Evolutionary conservation across 2,113 vertebrate genomes (phyloP).

Genomic region (Plectropomus leopardus): DNA sequence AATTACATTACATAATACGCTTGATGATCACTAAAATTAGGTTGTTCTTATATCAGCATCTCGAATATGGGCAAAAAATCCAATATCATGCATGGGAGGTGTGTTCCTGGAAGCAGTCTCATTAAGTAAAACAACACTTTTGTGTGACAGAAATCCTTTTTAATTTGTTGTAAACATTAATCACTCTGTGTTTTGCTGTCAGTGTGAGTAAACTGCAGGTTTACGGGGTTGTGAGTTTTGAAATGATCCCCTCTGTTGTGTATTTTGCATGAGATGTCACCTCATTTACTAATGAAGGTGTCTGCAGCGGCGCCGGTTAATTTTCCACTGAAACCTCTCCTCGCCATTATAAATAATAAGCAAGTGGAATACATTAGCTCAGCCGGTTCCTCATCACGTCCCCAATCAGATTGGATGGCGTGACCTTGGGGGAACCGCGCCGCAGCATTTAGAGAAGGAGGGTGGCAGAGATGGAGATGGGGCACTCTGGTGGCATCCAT

Average conservation of each 20-base stretch:
- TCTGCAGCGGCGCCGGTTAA: constrained; percentile 36
- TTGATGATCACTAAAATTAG: no score
- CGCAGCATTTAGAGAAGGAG: constrained; percentile 61
- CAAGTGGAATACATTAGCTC: constrained; percentile 67
- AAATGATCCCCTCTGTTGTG: constrained; percentile 33
- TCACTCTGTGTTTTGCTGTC: constrained; percentile 21
- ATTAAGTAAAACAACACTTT: constrained; percentile 32
- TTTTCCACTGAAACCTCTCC: constrained; percentile 50
- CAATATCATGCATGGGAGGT: no score
- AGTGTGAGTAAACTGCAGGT: constrained; percentile 29
- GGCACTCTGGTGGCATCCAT: constrained; percentile 42
- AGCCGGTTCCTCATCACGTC: constrained; percentile 43
- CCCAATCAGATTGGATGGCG: constrained; percentile 59
- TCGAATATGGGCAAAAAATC: no score
- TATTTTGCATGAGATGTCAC: constrained; percentile 39
- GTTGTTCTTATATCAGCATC: no score
- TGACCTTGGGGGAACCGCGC: constrained; percentile 73
- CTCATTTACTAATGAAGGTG: constrained; percentile 62
- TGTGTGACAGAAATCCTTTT: constrained; percentile 15
- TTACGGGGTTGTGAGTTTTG: constrained; percentile 39
- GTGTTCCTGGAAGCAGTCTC: constrained; percentile 32
- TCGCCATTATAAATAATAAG: constrained; percentile 74
- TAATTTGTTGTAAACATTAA: constrained; percentile 40
- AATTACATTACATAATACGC: no score
- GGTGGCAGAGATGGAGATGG: constrained; percentile 42